Evolutionary conservation across 2,888 invertebrate species (phyloP).

Genomic region (Ornithoptera priamus): DNA sequence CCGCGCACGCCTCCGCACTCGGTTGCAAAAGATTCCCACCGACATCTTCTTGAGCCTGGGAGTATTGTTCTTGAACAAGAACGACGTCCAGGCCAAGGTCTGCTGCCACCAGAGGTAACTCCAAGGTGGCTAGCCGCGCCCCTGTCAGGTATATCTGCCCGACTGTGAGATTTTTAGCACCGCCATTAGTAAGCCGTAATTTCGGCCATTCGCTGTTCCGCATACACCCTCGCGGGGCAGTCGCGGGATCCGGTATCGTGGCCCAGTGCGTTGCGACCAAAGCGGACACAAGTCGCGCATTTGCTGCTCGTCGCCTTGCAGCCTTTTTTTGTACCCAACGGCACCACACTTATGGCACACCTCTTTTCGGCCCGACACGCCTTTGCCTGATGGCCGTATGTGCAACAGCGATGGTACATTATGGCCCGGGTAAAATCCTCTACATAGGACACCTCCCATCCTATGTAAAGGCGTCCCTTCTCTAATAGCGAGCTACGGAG

Average conservation of each 20-base stretch:
- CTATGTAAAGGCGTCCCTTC: too few species aligned
- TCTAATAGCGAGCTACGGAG: too few species aligned
- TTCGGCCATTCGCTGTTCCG: constrained; percentile 28
- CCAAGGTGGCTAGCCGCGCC: constrained; percentile 31
- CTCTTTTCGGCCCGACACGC: constrained; percentile 31
- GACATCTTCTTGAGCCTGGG: constrained; percentile 7
- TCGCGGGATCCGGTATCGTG: constrained; percentile 33
- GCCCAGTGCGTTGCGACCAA: constrained; percentile 23
- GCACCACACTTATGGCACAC: constrained; percentile 9
- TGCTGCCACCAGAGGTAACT: constrained; percentile 32
- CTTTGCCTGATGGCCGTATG: constrained; percentile 43
- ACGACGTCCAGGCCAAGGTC: constrained; percentile 32
- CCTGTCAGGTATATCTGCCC: constrained; percentile 38
- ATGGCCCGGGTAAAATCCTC: too few species aligned
- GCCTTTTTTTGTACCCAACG: not conserved
- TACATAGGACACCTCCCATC: too few species aligned
- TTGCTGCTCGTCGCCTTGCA: constrained; percentile 7
- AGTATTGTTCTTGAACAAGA: constrained; percentile 39
- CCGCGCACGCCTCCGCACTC: too few species aligned
- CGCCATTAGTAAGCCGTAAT: not conserved
- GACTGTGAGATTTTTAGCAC: not conserved
- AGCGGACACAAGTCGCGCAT: constrained; percentile 38
- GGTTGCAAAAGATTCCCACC: too few species aligned
- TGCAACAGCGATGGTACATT: constrained; percentile 42
- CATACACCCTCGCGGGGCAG: constrained; percentile 34